Evolutionary conservation across 2,797 vertebrate genomes (phyloP), one percentile per base, ranked within the genome.

Genomic region (Muscicapa striata): DNA sequence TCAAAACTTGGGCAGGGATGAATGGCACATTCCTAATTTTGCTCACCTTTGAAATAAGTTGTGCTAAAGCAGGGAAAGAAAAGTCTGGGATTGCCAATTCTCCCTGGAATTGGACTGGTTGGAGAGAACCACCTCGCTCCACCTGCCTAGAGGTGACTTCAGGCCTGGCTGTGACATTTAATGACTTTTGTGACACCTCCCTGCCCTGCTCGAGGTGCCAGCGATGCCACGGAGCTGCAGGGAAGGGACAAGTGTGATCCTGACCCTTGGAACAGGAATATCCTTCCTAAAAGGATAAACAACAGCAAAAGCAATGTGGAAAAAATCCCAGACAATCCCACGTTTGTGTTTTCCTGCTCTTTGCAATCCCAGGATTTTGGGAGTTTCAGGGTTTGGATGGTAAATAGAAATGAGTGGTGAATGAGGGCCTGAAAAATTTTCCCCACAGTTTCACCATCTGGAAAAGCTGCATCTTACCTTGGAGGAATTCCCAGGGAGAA

Each of bases 221-320:
- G 72, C 30, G 84, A 55, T 46, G 52, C 64, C 61, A 5, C 3
- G 4, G 45, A 22, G 22, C 59, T 46, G 43, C 51, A 10, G 15
- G 21, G 54, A 73, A 73, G 36, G 15, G 19, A 38, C 0, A 2
- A 1, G 10, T 2, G 6, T 0, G 45, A 58, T n/a, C 63, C 84
- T 6, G 30, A 66, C 17, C 48, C 51, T 51, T 64, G 61, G 81
- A 78, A 12, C 3, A 0, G 16, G 14, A 83, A 22, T 7, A 6
- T 46, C 3, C 1, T 52, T 57, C 64, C 34, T 23, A 3, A 36
- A 24, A 17, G 57, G 45, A 20, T 5, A 26, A 69, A 40, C 8
- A 40, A 23, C 27, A 73, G 7, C 27, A 51, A 72, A 59, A 61
- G 4, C 1, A 27, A 49, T 4, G 11, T 4, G 22, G 34, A 5